A percentile compares a stretch with the other conserved stretches of the same genome.
phyloP scores from a whole-genome alignment of 2,888 invertebrate species.

The Melipona bicolor region DNA sequence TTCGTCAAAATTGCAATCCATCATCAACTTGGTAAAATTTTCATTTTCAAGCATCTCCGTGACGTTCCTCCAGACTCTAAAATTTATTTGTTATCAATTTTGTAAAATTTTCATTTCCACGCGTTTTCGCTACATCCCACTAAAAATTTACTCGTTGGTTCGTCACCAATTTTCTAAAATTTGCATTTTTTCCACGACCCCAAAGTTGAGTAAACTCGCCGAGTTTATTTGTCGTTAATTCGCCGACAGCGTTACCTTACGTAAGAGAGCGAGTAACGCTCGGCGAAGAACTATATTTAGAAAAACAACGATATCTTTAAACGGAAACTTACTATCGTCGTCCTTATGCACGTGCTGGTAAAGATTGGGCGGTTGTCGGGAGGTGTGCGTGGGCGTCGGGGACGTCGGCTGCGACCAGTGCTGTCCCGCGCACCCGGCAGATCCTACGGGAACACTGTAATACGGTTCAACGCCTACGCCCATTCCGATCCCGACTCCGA shows the following conservation, averaged over 20 bases:
- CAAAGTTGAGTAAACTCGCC: too few species aligned
- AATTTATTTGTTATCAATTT: too few species aligned
- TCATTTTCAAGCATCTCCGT: too few species aligned
- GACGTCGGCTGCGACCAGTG: conserved; percentile 91
- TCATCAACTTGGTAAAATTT: too few species aligned
- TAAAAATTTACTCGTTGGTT: too few species aligned
- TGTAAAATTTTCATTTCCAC: too few species aligned
- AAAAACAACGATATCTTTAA: not conserved
- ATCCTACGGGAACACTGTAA: conserved; percentile 92
- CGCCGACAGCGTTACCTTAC: not conserved
- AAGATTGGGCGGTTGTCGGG: conserved; percentile 85
- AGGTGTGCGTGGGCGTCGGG: conserved; percentile 89
- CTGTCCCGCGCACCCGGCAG: conserved; percentile 81
- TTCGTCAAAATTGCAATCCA: too few species aligned
- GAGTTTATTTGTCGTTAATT: not conserved
- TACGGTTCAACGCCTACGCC: conserved; percentile 94
- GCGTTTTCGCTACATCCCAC: too few species aligned
- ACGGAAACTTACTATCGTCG: conserved; percentile 88
- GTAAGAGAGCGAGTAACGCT: not conserved
- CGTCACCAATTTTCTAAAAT: too few species aligned
- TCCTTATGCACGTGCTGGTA: conserved; percentile 87
- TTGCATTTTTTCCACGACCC: too few species aligned
- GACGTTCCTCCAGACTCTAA: too few species aligned
- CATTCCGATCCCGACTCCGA: conserved; percentile 84
- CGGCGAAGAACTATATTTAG: not conserved